Evolutionary conservation across 1,140 invertebrate genomes (phyloP).

Genomic region (Scylla paramamosain): DNA sequence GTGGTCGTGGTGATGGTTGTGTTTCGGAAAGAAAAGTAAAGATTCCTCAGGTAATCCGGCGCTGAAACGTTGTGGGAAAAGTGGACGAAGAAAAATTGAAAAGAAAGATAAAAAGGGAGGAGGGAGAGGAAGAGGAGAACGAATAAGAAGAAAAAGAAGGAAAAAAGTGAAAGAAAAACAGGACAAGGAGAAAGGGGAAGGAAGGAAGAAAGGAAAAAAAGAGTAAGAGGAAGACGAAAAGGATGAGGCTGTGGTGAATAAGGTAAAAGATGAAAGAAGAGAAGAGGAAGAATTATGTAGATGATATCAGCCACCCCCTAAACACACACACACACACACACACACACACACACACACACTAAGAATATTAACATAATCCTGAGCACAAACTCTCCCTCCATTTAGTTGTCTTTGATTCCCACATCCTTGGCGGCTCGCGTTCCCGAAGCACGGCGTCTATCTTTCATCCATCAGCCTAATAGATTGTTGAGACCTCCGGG

Average conservation of each 20-base stretch:
- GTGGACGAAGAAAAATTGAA: not conserved
- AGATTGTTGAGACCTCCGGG: slow-evolving; percentile 27
- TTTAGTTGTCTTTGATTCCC: not conserved
- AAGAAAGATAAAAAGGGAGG: not conserved
- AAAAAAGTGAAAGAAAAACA: too few relatives aligned
- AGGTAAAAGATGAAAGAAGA: too few relatives aligned
- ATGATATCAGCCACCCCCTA: too few relatives aligned
- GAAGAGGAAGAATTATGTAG: too few relatives aligned
- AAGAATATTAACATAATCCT: too few relatives aligned
- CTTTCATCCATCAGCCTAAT: slow-evolving; percentile 38
- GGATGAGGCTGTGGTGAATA: too few relatives aligned
- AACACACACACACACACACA: too few relatives aligned
- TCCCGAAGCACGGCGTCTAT: not conserved
- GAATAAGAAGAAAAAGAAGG: not conserved
- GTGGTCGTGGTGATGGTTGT: not conserved
- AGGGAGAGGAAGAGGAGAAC: not conserved
- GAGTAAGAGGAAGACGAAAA: too few relatives aligned
- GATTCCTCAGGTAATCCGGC: not conserved
- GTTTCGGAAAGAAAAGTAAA: not conserved
- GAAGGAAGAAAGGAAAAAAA: too few relatives aligned
- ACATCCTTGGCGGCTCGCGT: not conserved
- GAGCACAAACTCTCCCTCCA: not conserved
- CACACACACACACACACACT: too few relatives aligned
- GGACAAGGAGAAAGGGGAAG: too few relatives aligned
- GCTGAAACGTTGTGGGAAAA: not conserved